phyloP scores from a whole-genome alignment of 2,797 vertebrate genomes.

The Gadopsis marmoratus region DNA sequence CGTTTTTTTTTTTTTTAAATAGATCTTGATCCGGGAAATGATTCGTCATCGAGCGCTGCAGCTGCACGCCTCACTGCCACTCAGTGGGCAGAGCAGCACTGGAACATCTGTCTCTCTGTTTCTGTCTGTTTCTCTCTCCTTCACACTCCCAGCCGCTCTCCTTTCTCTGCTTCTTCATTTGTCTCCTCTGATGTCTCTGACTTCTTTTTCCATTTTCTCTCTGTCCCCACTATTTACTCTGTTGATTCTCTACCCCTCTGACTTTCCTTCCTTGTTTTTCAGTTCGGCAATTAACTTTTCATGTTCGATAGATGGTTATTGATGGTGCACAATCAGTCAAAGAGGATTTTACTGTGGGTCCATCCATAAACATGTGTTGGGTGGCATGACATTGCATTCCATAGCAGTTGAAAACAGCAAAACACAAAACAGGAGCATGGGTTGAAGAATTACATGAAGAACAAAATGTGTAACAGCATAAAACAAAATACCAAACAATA shows the following conservation, averaged over 20 bases:
- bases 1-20: slow-evolving; percentile 47
- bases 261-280: background rate
- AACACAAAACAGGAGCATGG: background rate
- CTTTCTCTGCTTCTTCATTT: slow-evolving; percentile 32
- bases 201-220: slow-evolving; percentile 8
- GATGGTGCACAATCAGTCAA: background rate
- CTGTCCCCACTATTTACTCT: background rate
- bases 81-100: slow-evolving; percentile 42
- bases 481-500: background rate
- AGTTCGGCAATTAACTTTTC: background rate
- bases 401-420: slow-evolving; percentile 1
- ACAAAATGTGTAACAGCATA: background rate
- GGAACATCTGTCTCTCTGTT: slow-evolving; percentile 60
- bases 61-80: slow-evolving; percentile 59
- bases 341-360: background rate
- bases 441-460: background rate
- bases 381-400: background rate
- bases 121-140: slow-evolving; percentile 31
- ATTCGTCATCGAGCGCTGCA: slow-evolving; percentile 63
- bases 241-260: background rate
- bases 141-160: slow-evolving; percentile 22
- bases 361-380: background rate
- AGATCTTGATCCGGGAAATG: slow-evolving; percentile 67
- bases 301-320: background rate
- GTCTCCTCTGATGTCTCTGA: slow-evolving; percentile 17